Evolutionary conservation across 2,888 invertebrate species (phyloP).

Genomic region (Anoncus sp.): DNA sequence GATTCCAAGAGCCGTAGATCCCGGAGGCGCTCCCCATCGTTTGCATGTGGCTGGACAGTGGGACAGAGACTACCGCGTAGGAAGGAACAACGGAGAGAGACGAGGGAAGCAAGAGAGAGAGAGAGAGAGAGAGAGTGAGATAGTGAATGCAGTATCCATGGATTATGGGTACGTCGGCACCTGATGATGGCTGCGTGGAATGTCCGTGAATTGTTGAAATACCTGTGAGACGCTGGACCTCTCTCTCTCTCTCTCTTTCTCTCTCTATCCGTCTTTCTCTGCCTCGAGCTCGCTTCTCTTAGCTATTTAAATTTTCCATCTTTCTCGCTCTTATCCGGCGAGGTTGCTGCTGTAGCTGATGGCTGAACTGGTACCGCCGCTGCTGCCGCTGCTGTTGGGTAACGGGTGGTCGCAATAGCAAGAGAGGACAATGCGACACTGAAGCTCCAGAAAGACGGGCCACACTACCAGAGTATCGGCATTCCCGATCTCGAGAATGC

Average conservation of each 20-base stretch:
- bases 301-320: conserved; percentile 9
- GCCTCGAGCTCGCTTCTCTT: conserved; percentile 17
- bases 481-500: conserved; percentile 57
- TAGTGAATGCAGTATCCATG: conserved; percentile 20
- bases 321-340: conserved; percentile 10
- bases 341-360: conserved; percentile 21
- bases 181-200: conserved; percentile 49
- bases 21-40: conserved; percentile 13
- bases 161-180: conserved; percentile 43
- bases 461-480: conserved; percentile 52
- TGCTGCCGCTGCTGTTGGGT: conserved; percentile 8
- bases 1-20: conserved; percentile 43
- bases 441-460: conserved; percentile 51
- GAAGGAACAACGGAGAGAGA: not conserved
- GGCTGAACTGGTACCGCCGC: conserved; percentile 17
- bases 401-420: conserved; percentile 48
- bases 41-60: conserved; percentile 36
- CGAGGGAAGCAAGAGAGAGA: not conserved
- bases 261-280: conserved; percentile 9
- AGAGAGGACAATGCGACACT: conserved; percentile 54
- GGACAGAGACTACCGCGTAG: conserved; percentile 11
- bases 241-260: not conserved
- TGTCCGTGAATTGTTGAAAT: conserved; percentile 60
- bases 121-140: not conserved
- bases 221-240: conserved; percentile 29